Conservation (phyloP, 2,888 invertebrate genomes). For the Machimus atricapillus region DNA sequence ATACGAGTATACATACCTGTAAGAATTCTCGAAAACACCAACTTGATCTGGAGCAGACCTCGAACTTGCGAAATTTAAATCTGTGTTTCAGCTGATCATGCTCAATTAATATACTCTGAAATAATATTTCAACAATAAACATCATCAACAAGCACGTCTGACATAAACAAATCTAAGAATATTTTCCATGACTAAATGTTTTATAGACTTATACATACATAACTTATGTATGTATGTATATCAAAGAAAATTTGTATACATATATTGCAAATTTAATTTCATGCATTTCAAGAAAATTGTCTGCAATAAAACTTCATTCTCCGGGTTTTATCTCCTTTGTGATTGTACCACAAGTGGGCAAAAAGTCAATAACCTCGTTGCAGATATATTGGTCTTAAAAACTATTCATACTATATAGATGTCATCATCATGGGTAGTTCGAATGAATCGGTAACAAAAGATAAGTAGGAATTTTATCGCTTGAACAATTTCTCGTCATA, state of each 20-base stretch:
- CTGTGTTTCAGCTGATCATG: no score
- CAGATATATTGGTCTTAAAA: neutral
- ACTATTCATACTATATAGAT: neutral
- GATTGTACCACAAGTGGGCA: neutral
- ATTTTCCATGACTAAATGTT: neutral
- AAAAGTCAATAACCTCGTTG: neutral
- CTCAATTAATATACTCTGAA: no score
- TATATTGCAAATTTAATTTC: neutral
- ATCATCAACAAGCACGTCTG: neutral
- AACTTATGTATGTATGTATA: no score
- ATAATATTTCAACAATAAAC: no score
- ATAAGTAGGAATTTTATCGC: neutral
- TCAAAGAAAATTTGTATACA: neutral
- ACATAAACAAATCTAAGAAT: neutral
- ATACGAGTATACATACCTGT: no score
- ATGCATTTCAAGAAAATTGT: neutral
- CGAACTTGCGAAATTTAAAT: no score
- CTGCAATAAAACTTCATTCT: neutral
- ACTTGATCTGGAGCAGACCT: no score
- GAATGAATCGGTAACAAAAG: neutral
- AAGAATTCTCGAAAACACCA: no score
- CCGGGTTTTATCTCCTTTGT: neutral
- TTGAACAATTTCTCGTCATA: neutral
- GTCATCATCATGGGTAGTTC: neutral
- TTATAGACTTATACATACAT: neutral